These are phyloP conservation scores for Pandemis heparana DNA, from an alignment of 2,888 invertebrate species.

Conservation along the genomic window DNA sequence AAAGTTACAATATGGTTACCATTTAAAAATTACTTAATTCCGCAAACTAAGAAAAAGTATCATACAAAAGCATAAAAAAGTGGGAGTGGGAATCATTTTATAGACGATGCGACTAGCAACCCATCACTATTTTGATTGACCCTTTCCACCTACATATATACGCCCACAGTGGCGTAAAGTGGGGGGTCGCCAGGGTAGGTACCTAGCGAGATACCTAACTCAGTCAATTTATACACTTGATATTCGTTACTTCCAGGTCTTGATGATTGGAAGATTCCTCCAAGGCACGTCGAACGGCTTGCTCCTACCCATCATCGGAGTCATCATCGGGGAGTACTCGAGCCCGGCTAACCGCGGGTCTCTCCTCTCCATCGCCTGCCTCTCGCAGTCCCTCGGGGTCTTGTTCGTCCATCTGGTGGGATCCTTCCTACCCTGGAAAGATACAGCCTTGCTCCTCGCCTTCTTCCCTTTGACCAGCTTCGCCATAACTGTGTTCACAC, in stretches of 20 bases:
- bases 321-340: conserved; percentile 82
- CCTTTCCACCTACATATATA: no score
- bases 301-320: conserved; percentile 72
- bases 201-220: no score
- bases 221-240: no score
- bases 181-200: no score
- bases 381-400: conserved; percentile 85
- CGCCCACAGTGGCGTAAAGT: no score
- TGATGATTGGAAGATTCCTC: conserved; percentile 62
- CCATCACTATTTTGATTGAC: no score
- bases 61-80: no score
- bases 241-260: conserved; percentile 51
- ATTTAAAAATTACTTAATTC: no score
- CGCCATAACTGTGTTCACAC: conserved; percentile 66
- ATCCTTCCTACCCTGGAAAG: conserved; percentile 83
- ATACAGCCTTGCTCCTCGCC: conserved; percentile 78
- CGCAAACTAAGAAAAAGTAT: no score
- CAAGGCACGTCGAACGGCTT: conserved; percentile 81
- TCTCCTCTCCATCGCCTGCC: conserved; percentile 83
- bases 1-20: no score
- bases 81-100: no score
- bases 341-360: conserved; percentile 86
- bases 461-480: conserved; percentile 76
- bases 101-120: no score
- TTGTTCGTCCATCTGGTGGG: conserved; percentile 87